Base-by-base conservation (phyloP, 2,888 invertebrate genomes). In the Phyto melanocephala region DNA sequence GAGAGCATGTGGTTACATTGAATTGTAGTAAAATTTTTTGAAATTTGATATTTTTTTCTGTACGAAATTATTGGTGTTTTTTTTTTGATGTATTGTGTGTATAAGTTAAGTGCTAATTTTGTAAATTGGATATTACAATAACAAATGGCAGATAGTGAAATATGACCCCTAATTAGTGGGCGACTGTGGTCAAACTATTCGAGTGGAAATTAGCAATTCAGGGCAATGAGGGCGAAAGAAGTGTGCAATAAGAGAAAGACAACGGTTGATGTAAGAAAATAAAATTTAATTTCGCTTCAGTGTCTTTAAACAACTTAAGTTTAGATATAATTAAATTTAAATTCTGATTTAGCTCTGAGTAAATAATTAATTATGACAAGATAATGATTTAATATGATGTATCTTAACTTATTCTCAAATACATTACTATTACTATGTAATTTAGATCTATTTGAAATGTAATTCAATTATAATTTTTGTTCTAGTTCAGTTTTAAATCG, bases 71-170 rank as follows among this genome's bases (percentile, higher is more conserved):
- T n/a, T n/a, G 1, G 42, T 33, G 33, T 28, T 54, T 33, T 10
- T 63, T 20, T 52, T 58, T 13, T 58, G 20, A 8, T 42, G 15
- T 62, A 68, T 71, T 74, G 50, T 75, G 74, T 79, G 74, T 65
- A 7, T 24, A 54, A 13, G 11, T 54, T 71, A 67, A 75, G 52
- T 79, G 81, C 81, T 79, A 82, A 82, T 79, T 82, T 82, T 67
- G 60, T 28, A 78, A 78, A 82, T 71, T 75, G 78, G 22, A 75
- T 71, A 58, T 45, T 33, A 60, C 33, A 63, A 63, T 20, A 78
- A 72, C 42, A 67, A 72, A 67, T 60, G 24, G 65, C n/a, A 33
- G n/a, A 13, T 33, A 60, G 33, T 17, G 65, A 52, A 52, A 72
- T 60, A 35, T 79, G 79, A 72, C 33, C 17, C 42, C n/a, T 72